Evolutionary conservation across 2,113 vertebrate genomes (phyloP), one percentile per base, ranked within the genome.

Genomic region (Cynoglossus semilaevis): DNA sequence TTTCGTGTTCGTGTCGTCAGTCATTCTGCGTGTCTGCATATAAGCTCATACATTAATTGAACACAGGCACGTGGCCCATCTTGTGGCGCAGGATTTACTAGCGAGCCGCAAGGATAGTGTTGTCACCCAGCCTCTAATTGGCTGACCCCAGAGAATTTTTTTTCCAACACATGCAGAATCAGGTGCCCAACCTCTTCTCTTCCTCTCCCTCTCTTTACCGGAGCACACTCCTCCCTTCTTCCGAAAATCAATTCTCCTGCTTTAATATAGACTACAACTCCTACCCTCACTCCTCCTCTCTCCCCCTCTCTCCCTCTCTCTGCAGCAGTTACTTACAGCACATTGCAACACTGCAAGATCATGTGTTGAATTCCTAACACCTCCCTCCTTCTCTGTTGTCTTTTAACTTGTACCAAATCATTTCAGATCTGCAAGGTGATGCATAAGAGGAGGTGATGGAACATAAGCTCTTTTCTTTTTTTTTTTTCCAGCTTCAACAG

Each of bases 81-180:
- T 70, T 65, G 64, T 73, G 74, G 61, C 22, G 34, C 53, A 76
- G 60, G 73, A 84, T 86, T 87, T 86, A 83, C 69, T 17, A 68
- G 74, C 60, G 19, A 41, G 51, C 63, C 17, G 16, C 53, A 61
- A 79, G 70, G 59, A 77, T 74, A 58, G 59, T 63, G 45, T 74
- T 83, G 84, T 85, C 75, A 72, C 70, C 68, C 50, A 60, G 51
- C 44, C 47, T 75, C 59, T 87, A 87, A 88, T 82, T 85, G 84
- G 73, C 82, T 77, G 81, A 88, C 83, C 82, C 77, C 29, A 51
- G 74, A 79, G 77, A 75, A 29, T 29, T 6, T 29, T 29, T 29
- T 77, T 74, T 70, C 52, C 5, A 56, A 59, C 64, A 74, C 70
- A 70, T 72, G 59, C 67, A 60, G 65, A 67, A 73, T 56, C 66